These are phyloP conservation scores for Oryctolagus cuniculus DNA, from an alignment of 2,113 vertebrate species.

Conservation along the genomic window mOryCun1.1 NC_091432.1:37984001-37984500, in stretches of 20 bases:
- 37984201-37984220: background rate
- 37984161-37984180: background rate
- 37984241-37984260: slow-evolving; percentile 43
- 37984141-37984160: background rate
- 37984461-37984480: slow-evolving; percentile 31
- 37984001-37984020: background rate
- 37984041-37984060: background rate
- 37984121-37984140: background rate
- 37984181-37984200: background rate
- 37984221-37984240: background rate
- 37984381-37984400: background rate
- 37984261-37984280: background rate
- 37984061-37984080: background rate
- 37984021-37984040: background rate
- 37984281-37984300: background rate
- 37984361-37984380: background rate
- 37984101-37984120: background rate
- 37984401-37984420: background rate
- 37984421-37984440: background rate
- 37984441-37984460: background rate
- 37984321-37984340: background rate
- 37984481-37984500: background rate
- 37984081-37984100: background rate
- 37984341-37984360: background rate
- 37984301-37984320: background rate